Evolutionary conservation across 2,113 vertebrate species (phyloP).

Genomic region (Aspidoscelis tigris): DNA sequence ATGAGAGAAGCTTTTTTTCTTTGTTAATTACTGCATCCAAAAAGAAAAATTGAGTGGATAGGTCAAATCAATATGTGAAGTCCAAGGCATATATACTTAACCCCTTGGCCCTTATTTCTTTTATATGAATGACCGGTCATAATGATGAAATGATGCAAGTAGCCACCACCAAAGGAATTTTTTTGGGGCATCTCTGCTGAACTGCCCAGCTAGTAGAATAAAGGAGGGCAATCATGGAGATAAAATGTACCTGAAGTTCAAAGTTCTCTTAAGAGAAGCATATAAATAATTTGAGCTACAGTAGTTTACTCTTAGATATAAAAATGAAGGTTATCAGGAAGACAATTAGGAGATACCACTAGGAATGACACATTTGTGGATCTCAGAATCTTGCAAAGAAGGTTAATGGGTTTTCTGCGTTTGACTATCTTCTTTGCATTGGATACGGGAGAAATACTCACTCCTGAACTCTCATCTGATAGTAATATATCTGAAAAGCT

Average conservation of each 20-base stretch:
- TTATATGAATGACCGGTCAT: too few relatives aligned
- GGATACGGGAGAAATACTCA: background rate
- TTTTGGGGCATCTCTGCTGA: too few relatives aligned
- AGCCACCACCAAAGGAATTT: background rate
- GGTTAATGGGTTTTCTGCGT: background rate
- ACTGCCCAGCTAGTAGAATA: background rate
- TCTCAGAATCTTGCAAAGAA: background rate
- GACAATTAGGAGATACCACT: background rate
- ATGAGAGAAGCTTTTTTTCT: background rate
- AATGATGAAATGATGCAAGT: too few relatives aligned
- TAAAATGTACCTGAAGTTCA: background rate
- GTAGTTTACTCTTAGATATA: background rate
- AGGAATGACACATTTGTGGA: background rate
- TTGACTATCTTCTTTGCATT: background rate
- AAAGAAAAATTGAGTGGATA: background rate
- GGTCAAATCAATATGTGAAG: background rate
- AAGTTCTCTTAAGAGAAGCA: background rate
- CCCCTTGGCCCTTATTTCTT: background rate
- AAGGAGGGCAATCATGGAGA: background rate
- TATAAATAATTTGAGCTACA: background rate
- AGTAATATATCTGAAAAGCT: constrained; percentile 1
- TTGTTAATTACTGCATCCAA: background rate
- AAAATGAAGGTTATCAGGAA: background rate
- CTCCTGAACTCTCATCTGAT: background rate
- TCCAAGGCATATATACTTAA: background rate